Base-by-base conservation (phyloP, 2,888 invertebrate species). In the Norana najaformis region DNA sequence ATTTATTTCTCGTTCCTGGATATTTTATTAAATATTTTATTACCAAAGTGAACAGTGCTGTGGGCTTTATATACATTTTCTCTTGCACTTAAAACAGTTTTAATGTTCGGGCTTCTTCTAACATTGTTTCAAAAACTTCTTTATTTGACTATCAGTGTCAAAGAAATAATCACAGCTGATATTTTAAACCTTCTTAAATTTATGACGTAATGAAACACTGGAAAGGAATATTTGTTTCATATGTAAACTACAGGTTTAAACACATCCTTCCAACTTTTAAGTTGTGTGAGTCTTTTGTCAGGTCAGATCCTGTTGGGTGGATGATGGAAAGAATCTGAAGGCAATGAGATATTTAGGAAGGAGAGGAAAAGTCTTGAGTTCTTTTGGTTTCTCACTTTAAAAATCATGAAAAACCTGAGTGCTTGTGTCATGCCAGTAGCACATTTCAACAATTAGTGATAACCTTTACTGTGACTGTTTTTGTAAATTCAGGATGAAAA, bases 401-500 rank as follows among this genome's bases (percentile, higher is more conserved):
- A 47, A 47, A 11, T 8, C 23, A 47, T 47, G 20, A 47, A 47
- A 23, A 11, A n/a, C 30, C 69, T 69, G 2, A n/a, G 23, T 53
- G 11, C 53, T 53, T 8, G n/a, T 69, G 69, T n/a, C 69, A 5
- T 30, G 69, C 69, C n/a, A n/a, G 69, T 69, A 69, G 30, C 30
- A 69, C 6, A n/a, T 69, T 69, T n/a, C 30, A 69, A 11, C n/a
- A 11, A 69, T 1, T 30, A 0, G n/a, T 69, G n/a, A 30, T 69
- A n/a, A n/a, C n/a, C 30, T 69, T 69, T 69, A 69, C n/a, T 69
- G 69, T 69, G n/a, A n/a, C 69, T 69, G n/a, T 69, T n/a, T 69
- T 69, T 8, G 11, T n/a, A 69, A 69, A n/a, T 69, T 30, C 69
- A 69, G 69, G 85, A 85, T 37, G 85, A 85, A 85, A 85, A 85